These are phyloP conservation scores for Taenioides sp. DNA, from an alignment of 2,797 vertebrate species.

Conservation along the genomic window DNA sequence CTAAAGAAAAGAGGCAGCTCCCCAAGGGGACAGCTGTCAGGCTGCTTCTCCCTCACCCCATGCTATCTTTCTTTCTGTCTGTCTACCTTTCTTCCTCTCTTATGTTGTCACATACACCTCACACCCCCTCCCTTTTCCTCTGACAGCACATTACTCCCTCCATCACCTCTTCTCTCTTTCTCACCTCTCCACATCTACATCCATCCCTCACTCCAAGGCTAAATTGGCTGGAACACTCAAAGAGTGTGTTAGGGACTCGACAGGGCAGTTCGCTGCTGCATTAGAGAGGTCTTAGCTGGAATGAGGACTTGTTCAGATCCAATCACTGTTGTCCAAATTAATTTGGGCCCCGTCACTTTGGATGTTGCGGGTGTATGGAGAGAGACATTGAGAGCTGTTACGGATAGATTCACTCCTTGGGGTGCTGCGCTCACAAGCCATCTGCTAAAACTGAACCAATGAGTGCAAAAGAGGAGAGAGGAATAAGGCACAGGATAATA, in stretches of 20 bases:
- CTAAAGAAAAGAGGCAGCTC: slow-evolving; percentile 64
- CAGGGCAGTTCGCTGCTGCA: slow-evolving; percentile 60
- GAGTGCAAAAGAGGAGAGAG: slow-evolving; percentile 38
- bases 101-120: slow-evolving; percentile 59
- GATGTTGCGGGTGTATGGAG: slow-evolving; percentile 41
- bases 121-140: slow-evolving; percentile 58
- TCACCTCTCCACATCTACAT: slow-evolving; percentile 63
- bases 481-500: slow-evolving; percentile 49
- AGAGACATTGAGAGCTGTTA: slow-evolving; percentile 61
- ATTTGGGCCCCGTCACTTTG: slow-evolving; percentile 73
- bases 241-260: slow-evolving; percentile 61
- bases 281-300: slow-evolving; percentile 58
- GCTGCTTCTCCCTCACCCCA: slow-evolving; percentile 48
- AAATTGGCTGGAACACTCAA: slow-evolving; percentile 71
- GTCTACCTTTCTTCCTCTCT: slow-evolving; percentile 45
- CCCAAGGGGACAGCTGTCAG: slow-evolving; percentile 73
- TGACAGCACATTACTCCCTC: slow-evolving; percentile 68
- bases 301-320: slow-evolving; percentile 70
- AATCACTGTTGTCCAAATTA: slow-evolving; percentile 76
- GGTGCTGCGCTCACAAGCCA: slow-evolving; percentile 64
- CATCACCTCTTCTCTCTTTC: slow-evolving; percentile 59
- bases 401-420: slow-evolving; percentile 66
- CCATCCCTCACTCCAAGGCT: slow-evolving; percentile 58
- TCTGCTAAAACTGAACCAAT: slow-evolving; percentile 69
- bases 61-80: slow-evolving; percentile 62